Evolutionary conservation across 2,888 invertebrate species (phyloP).

Genomic region (Trissonchulus latispiculum): DNA sequence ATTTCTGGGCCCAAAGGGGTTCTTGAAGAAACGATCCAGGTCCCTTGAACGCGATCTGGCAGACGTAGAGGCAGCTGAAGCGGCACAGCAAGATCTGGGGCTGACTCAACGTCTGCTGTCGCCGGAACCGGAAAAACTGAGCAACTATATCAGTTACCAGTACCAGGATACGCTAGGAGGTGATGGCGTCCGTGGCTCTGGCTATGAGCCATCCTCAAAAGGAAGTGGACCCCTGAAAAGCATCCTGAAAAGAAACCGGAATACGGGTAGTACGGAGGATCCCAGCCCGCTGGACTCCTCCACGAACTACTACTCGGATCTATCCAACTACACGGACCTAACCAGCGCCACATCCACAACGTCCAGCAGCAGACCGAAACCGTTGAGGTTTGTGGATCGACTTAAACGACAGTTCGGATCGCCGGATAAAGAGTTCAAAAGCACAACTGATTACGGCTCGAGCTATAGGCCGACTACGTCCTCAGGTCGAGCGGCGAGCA

Average conservation of each 20-base stretch:
- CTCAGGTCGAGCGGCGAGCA: neutral
- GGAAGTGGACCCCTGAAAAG: constrained; percentile 6
- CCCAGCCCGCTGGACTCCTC: neutral
- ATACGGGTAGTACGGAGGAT: constrained; percentile 4
- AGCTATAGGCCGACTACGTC: neutral
- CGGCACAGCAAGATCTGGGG: neutral
- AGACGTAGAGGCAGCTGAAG: neutral
- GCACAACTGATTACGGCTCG: neutral
- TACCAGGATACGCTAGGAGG: neutral
- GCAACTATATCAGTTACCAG: neutral
- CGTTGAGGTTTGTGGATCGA: constrained; percentile 18
- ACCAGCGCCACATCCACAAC: neutral
- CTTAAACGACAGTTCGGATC: constrained; percentile 7
- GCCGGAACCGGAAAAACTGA: neutral
- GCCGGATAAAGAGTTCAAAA: neutral
- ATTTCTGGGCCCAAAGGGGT: neutral
- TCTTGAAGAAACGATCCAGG: neutral
- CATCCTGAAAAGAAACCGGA: constrained; percentile 1
- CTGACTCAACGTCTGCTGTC: neutral
- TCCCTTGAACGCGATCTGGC: constrained; percentile 5
- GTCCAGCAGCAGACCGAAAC: neutral
- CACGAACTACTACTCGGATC: neutral
- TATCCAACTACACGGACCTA: neutral
- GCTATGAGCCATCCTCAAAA: neutral
- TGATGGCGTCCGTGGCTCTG: neutral